These are phyloP conservation scores for Dicycla oo DNA, from an alignment of 2,888 invertebrate genomes.

Conservation along the genomic window DNA sequence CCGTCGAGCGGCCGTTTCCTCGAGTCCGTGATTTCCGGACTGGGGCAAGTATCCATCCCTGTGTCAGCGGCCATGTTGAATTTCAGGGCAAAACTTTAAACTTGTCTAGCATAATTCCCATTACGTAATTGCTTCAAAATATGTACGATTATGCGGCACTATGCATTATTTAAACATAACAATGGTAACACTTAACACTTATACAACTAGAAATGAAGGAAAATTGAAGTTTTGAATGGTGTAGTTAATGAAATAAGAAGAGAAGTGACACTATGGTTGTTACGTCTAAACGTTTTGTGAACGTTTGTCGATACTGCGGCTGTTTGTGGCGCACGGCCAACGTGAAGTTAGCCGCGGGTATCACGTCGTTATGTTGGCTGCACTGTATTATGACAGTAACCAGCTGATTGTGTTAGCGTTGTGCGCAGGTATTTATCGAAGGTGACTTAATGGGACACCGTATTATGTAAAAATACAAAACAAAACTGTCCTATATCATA, in stretches of 20 bases:
- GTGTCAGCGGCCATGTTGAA: constrained; percentile 97
- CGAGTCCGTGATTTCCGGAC: constrained; percentile 97
- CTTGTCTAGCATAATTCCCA: constrained; percentile 91
- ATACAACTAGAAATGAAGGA: constrained; percentile 83
- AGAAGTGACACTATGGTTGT: constrained; percentile 87
- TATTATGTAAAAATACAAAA: background rate
- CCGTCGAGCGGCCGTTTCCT: constrained; percentile 97
- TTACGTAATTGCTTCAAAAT: constrained; percentile 89
- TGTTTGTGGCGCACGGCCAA: constrained; percentile 85
- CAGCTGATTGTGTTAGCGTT: constrained; percentile 86
- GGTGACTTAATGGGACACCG: background rate
- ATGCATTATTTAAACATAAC: constrained; percentile 84
- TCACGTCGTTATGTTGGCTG: constrained; percentile 77
- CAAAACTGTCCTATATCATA: background rate
- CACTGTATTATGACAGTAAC: constrained; percentile 83
- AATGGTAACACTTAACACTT: constrained; percentile 87
- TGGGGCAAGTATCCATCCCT: constrained; percentile 98
- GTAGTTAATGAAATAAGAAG: constrained; percentile 86
- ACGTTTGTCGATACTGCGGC: constrained; percentile 89
- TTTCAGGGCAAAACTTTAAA: constrained; percentile 90
- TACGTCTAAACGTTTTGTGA: constrained; percentile 89
- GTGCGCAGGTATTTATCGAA: constrained; percentile 36
- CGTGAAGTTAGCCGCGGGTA: constrained; percentile 81
- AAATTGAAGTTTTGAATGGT: constrained; percentile 82
- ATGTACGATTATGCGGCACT: constrained; percentile 86